Percentiles rank a stretch among this genome's conserved stretches.
phyloP scores from a whole-genome alignment of 92 coral and sea anemone genomes.

The Porites evermanni region DNA sequence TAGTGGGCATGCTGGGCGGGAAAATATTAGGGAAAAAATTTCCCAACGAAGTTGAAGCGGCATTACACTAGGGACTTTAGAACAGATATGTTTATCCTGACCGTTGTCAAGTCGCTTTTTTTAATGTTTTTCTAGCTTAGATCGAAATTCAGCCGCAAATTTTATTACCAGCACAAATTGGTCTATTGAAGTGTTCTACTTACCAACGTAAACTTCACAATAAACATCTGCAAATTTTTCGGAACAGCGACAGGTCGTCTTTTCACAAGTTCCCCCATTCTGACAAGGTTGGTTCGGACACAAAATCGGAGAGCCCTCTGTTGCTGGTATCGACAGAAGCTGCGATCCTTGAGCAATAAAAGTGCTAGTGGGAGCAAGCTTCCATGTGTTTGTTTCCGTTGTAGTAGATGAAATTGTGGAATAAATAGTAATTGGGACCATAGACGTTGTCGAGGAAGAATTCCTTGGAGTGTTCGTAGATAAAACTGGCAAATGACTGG shows the following conservation, averaged over 20 bases:
- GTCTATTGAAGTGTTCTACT: neutral
- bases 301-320: neutral
- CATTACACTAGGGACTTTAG: no score
- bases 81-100: no score
- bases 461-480: neutral
- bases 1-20: no score
- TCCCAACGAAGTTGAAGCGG: no score
- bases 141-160: no score
- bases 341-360: neutral
- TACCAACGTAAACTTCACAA: conserved; percentile 33
- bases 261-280: conserved; percentile 41
- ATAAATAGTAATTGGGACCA: neutral
- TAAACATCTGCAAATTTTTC: conserved; percentile 28
- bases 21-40: no score
- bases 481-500: neutral
- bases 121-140: no score
- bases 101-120: no score
- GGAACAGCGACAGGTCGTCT: conserved; percentile 12
- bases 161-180: neutral
- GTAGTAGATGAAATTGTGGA: neutral
- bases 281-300: conserved; percentile 17
- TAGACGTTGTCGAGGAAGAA: neutral
- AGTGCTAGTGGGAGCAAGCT: neutral
- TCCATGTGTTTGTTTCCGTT: neutral
- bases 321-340: neutral